phyloP scores from a whole-genome alignment of 2,113 vertebrate genomes.

The Festucalex cinctus region DNA sequence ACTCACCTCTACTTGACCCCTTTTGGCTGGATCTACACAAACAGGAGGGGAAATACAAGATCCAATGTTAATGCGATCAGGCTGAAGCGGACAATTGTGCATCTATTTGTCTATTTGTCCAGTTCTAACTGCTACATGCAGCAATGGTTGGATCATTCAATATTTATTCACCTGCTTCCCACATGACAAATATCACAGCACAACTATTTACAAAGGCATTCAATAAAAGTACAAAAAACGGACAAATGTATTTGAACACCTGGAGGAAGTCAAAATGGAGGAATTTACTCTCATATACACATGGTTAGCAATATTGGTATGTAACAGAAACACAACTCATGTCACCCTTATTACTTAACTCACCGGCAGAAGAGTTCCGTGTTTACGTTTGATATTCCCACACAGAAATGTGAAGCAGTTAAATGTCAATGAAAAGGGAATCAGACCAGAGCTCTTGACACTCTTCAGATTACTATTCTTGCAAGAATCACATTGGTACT shows the following conservation, averaged over 20 bases:
- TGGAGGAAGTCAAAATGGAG: neutral
- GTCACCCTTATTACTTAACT: conserved; percentile 27
- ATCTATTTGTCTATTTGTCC: conserved; percentile 1
- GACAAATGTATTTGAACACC: conserved; percentile 4
- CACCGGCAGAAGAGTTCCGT: conserved; percentile 40
- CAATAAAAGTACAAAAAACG: neutral
- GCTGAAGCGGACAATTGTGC: neutral
- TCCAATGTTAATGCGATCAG: conserved; percentile 15
- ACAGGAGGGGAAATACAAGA: conserved; percentile 29
- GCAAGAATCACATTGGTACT: conserved; percentile 44
- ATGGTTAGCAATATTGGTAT: too few relatives aligned
- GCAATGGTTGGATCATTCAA: neutral
- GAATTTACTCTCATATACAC: too few relatives aligned
- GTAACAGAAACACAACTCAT: neutral
- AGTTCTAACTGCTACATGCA: neutral
- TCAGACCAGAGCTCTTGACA: conserved; percentile 1
- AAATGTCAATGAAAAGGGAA: conserved; percentile 9
- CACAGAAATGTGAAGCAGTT: conserved; percentile 9
- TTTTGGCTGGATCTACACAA: conserved; percentile 60
- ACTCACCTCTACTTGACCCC: conserved; percentile 70
- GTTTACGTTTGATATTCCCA: conserved; percentile 27
- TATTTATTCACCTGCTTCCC: conserved; percentile 4
- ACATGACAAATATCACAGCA: neutral
- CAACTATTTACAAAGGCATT: neutral
- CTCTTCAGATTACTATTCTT: conserved; percentile 37